Evolutionary conservation across 2,888 invertebrate genomes (phyloP).

Genomic region (Aporophyla nigra): DNA sequence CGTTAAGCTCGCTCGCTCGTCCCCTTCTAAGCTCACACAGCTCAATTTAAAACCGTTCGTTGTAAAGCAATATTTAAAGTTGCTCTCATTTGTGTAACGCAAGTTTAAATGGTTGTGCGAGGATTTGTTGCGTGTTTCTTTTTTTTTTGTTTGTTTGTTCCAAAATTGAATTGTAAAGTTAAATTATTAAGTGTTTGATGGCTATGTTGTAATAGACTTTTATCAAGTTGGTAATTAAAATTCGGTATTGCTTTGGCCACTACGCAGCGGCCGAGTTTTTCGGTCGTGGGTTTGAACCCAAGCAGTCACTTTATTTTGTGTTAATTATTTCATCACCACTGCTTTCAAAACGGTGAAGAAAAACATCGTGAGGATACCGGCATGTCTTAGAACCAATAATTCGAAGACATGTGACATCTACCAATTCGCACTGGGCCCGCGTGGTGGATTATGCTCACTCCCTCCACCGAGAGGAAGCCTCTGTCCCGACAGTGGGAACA

Average conservation of each 20-base stretch:
- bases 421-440: too few relatives aligned
- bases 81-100: conserved; percentile 73
- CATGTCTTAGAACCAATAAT: too few relatives aligned
- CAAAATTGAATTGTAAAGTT: conserved; percentile 1
- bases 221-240: background rate
- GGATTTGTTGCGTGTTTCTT: conserved; percentile 36
- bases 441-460: too few relatives aligned
- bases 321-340: too few relatives aligned
- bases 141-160: conserved; percentile 32
- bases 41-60: conserved; percentile 77
- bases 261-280: too few relatives aligned
- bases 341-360: too few relatives aligned
- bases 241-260: background rate
- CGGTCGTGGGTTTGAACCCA: too few relatives aligned
- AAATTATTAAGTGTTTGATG: background rate
- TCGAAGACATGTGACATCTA: too few relatives aligned
- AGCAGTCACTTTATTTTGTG: too few relatives aligned
- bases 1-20: conserved; percentile 72
- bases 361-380: too few relatives aligned
- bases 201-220: background rate
- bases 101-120: conserved; percentile 67
- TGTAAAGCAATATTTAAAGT: conserved; percentile 77
- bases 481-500: too few relatives aligned
- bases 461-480: too few relatives aligned
- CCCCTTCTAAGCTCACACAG: conserved; percentile 73